Conservation (phyloP, 2,797 vertebrate genomes). For the Synaphobranchus kaupii region DNA sequence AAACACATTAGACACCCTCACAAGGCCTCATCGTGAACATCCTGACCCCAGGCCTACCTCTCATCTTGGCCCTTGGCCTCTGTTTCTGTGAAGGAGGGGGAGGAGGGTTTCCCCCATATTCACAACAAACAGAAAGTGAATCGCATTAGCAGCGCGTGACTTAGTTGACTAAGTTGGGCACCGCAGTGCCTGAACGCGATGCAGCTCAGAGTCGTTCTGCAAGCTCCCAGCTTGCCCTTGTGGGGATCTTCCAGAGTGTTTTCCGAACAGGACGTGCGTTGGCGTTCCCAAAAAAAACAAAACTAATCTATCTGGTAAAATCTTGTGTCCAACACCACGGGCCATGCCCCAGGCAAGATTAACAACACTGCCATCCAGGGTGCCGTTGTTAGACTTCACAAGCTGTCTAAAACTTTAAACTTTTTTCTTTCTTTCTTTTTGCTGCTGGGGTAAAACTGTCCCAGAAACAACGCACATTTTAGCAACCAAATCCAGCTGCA, state of each 20-base stretch:
- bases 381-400: not conserved
- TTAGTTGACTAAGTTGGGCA: not conserved
- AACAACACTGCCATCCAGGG: not conserved
- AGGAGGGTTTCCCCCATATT: not conserved
- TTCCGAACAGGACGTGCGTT: not conserved
- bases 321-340: not conserved
- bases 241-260: no score
- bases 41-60: not conserved
- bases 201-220: not conserved
- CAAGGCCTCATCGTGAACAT: not conserved
- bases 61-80: not conserved
- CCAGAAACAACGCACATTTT: not conserved
- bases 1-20: not conserved
- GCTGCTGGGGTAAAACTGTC: slow-evolving; percentile 26
- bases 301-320: not conserved
- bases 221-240: not conserved
- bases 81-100: not conserved
- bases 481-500: not conserved
- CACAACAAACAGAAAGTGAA: not conserved
- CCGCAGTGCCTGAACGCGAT: not conserved
- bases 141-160: not conserved
- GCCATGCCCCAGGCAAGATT: not conserved
- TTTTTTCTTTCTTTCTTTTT: slow-evolving; percentile 19
- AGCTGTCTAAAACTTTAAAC: not conserved
- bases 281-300: not conserved